Evolutionary conservation across 1,140 invertebrate genomes (phyloP), one percentile per base, ranked within the genome.

Genomic region (Achroia grisella): DNA sequence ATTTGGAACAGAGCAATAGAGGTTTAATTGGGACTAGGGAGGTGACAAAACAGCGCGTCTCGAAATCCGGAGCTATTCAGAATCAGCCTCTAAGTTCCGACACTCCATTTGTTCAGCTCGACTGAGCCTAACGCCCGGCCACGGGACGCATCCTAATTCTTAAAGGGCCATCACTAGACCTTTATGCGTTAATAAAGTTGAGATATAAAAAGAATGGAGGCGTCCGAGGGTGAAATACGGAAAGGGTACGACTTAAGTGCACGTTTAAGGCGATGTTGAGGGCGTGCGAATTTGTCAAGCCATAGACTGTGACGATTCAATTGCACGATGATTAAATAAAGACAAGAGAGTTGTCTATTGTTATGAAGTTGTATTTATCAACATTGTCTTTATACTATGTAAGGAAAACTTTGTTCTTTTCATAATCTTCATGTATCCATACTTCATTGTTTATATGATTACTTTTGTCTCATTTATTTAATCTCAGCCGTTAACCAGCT

Each of bases 181-280:
- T 85, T 84, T 84, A 84, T 82, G 64, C 80, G 80, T 82, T 84
- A 84, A 84, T 84, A 84, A 84, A 84, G 78, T 82, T 82, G 76
- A 72, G 74, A 84, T 84, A 84, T 84, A 82, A 82, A 82, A 84
- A 84, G 80, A 79, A 79, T 65, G 60, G 64, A 78, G 65, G 76
- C 76, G 72, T 79, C 76, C 78, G 66, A 79, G 78, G 76, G 78
- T 75, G 74, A 74, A 78, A 62, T 50, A 44, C 56, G 54, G 67
- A 62, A 73, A 81, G 76, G 78, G 80, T 82, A 79, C 42, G 65
- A 62, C 62, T 79, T 85, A 85, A 85, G 76, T 80, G 69, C 71
- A 68, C 80, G 71, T 82, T 82, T 84, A 80, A 72, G 76, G 52
- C 60, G 66, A 85, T 81, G 69, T 71, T 50, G 62, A 71, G 78